Conservation (phyloP, 2,797 vertebrate genomes). For the Chiloscyllium punctatum region DNA sequence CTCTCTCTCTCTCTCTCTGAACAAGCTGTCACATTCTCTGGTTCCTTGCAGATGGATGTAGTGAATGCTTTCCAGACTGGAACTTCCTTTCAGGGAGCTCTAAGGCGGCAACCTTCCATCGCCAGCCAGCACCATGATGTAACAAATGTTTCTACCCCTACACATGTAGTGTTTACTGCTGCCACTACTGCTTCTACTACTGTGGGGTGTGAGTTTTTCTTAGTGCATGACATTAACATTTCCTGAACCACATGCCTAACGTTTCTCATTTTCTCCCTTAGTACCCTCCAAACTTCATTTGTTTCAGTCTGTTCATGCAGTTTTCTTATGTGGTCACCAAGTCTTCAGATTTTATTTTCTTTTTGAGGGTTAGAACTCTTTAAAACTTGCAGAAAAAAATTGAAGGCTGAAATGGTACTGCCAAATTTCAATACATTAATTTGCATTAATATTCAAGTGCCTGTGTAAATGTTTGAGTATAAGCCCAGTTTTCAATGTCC, state of each 20-base stretch:
- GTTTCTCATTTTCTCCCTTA: constrained; percentile 87
- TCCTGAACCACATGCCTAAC: constrained; percentile 84
- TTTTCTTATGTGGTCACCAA: constrained; percentile 67
- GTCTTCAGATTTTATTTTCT: constrained; percentile 69
- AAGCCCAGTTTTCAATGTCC: constrained; percentile 71
- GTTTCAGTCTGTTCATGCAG: constrained; percentile 64
- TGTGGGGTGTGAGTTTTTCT: constrained; percentile 99
- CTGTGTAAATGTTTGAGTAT: constrained; percentile 97
- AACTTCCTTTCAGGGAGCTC: constrained; percentile 99
- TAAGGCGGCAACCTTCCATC: constrained; percentile 99
- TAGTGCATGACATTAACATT: constrained; percentile 99
- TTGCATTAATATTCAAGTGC: constrained; percentile 44
- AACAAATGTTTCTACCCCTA: constrained; percentile 99
- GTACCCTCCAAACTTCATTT: constrained; percentile 64
- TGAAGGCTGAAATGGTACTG: constrained; percentile 60
- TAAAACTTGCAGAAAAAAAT: constrained; percentile 57
- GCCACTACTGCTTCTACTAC: constrained; percentile 94
- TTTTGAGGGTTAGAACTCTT: constrained; percentile 60
- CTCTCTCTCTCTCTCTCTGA: constrained; percentile 64
- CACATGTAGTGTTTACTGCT: constrained; percentile 99
- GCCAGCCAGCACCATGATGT: constrained; percentile 99
- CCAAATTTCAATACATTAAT: constrained; percentile 41
- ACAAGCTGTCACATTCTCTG: constrained; percentile 92
- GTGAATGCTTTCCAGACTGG: constrained; percentile 99
- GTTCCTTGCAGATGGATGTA: constrained; percentile 99